Conservation (phyloP, 1,140 invertebrate genomes). For the Drosophila triauraria region DNA sequence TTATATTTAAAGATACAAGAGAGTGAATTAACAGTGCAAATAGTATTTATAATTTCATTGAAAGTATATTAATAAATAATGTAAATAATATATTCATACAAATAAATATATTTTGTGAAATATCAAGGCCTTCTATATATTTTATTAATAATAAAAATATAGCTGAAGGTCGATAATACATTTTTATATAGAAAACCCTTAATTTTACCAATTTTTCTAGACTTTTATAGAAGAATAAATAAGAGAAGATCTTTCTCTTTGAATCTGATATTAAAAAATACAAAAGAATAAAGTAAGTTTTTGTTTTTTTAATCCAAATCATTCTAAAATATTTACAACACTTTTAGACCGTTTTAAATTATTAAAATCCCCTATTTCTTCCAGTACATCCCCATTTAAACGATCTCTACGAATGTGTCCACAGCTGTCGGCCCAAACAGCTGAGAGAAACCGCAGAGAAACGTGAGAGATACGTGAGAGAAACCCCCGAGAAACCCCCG, state of each 20-base stretch:
- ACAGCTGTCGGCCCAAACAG: constrained; percentile 47
- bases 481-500: neutral
- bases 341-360: neutral
- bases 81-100: no score
- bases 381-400: neutral
- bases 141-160: no score
- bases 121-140: neutral
- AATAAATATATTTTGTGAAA: neutral
- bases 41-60: no score
- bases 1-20: no score
- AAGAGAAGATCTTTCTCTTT: neutral
- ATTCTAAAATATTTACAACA: no score
- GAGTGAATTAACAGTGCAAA: no score
- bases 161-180: no score
- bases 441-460: constrained; percentile 29
- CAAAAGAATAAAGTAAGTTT: neutral
- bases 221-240: neutral
- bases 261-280: neutral
- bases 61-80: no score
- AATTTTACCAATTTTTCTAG: no score
- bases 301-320: neutral
- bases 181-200: no score
- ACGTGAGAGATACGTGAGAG: neutral
- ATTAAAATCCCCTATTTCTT: neutral
- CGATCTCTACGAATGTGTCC: constrained; percentile 46